phyloP scores from a whole-genome alignment of 1,140 invertebrate genomes.

The Drosophila navojoa region DNA sequence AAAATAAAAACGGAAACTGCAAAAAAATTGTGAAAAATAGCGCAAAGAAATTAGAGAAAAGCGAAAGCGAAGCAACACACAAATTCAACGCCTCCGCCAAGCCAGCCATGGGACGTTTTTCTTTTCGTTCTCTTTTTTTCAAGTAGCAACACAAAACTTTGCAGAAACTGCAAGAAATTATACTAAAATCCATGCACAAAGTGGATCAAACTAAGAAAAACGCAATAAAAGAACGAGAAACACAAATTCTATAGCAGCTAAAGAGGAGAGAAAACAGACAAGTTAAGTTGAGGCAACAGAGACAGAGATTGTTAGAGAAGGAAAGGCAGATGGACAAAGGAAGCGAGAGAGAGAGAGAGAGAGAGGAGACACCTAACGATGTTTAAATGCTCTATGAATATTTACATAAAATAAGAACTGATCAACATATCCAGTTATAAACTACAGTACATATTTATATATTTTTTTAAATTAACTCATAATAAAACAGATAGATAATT shows the following conservation, averaged over 20 bases:
- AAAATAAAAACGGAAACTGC: constrained; percentile 14
- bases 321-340: too few relatives aligned
- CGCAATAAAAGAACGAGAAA: constrained; percentile 32
- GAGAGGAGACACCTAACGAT: not conserved
- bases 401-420: too few relatives aligned
- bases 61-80: constrained; percentile 63
- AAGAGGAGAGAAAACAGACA: not conserved
- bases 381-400: constrained; percentile 6
- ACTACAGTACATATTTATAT: too few relatives aligned
- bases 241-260: not conserved
- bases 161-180: constrained; percentile 73
- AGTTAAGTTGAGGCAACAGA: not conserved
- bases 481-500: too few relatives aligned
- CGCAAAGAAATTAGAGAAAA: constrained; percentile 79
- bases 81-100: constrained; percentile 42
- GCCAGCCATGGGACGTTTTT: not conserved
- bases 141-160: constrained; percentile 28
- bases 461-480: too few relatives aligned
- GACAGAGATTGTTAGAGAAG: not conserved
- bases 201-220: constrained; percentile 68
- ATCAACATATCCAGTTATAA: too few relatives aligned
- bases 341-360: not conserved
- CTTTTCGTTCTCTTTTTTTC: not conserved
- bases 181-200: constrained; percentile 78
- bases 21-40: constrained; percentile 72